Evolutionary conservation across 2,888 invertebrate species (phyloP).

Genomic region (Adelphocoris suturalis): DNA sequence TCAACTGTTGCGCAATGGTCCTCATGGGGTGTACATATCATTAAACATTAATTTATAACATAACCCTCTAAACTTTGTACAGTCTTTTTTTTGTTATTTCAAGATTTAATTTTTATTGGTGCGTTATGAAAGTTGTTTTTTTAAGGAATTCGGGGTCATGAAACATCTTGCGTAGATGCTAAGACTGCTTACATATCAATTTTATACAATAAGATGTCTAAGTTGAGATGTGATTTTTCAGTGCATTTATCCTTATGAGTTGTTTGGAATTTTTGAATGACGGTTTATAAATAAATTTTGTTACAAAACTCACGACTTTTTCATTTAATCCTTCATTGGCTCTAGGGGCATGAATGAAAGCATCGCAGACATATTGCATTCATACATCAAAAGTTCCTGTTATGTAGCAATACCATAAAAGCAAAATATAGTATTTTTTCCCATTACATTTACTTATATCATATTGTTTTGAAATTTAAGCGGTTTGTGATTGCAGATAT

Average conservation of each 20-base stretch:
- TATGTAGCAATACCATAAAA: no score
- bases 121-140: conserved; percentile 42
- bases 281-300: conserved; percentile 69
- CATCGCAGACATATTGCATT: no score
- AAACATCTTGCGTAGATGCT: conserved; percentile 55
- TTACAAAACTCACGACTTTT: conserved; percentile 32
- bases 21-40: conserved; percentile 34
- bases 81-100: conserved; percentile 29
- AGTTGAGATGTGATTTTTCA: conserved; percentile 64
- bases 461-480: no score
- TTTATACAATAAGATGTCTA: conserved; percentile 56
- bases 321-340: not conserved
- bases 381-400: no score
- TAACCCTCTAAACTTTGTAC: conserved; percentile 32
- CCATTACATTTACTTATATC: no score
- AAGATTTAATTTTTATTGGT: conserved; percentile 31
- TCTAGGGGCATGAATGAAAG: no score
- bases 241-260: conserved; percentile 66
- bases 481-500: no score
- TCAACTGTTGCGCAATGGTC: not conserved
- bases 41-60: not conserved
- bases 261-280: conserved; percentile 65
- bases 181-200: conserved; percentile 63
- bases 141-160: conserved; percentile 56
- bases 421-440: no score